A percentile compares a stretch with the other conserved stretches of the same genome.
Evolutionary conservation across 2,797 vertebrate genomes (phyloP).

Genomic region (Alcedo atthis): DNA sequence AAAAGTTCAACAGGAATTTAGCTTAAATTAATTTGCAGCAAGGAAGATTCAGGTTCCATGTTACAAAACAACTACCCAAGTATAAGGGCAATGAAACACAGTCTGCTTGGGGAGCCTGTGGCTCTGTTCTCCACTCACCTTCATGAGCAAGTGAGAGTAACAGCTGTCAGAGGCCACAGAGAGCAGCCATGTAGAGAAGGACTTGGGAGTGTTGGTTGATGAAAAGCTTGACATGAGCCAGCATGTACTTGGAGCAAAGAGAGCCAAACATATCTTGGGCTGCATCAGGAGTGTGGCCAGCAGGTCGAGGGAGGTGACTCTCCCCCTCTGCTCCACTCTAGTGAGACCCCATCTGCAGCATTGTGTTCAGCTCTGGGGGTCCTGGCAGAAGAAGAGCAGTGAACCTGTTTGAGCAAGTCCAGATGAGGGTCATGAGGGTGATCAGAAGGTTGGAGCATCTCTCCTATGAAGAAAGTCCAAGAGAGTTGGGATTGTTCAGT

Average conservation of each 20-base stretch:
- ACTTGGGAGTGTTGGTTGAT: neutral
- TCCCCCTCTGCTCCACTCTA: neutral
- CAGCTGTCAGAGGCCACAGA: neutral
- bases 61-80: neutral
- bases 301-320: neutral
- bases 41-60: neutral
- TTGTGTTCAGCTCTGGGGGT: neutral
- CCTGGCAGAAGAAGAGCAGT: neutral
- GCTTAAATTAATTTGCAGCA: constrained; percentile 44
- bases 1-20: constrained; percentile 39
- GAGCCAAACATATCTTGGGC: neutral
- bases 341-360: neutral
- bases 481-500: neutral
- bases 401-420: neutral
- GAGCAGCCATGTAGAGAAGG: neutral
- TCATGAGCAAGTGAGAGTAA: constrained; percentile 16
- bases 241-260: no score
- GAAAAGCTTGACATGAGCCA: neutral
- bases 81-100: neutral
- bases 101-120: neutral
- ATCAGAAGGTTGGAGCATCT: neutral
- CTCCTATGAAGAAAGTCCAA: neutral
- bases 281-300: neutral
- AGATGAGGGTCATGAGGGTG: neutral
- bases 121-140: accelerated